Conservation (phyloP, 1,140 invertebrate species). For the Lepidurus arcticus region DNA sequence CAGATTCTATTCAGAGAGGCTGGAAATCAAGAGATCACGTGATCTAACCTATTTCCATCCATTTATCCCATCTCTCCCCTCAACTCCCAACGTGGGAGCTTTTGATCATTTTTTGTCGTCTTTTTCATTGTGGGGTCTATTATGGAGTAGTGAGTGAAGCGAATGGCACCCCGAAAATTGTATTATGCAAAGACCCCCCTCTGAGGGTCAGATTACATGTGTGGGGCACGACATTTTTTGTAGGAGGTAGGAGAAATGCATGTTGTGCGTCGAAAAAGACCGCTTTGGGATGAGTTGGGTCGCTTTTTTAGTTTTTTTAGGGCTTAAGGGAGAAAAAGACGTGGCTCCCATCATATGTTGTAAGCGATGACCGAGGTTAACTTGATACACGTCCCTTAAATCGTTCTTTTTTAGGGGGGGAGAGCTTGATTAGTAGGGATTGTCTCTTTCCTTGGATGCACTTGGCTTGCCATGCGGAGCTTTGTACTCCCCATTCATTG, state of each 20-base stretch:
- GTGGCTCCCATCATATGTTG: too few relatives aligned
- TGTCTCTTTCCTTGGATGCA: too few relatives aligned
- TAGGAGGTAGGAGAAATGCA: neutral
- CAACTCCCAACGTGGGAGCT: neutral
- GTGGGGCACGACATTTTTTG: neutral
- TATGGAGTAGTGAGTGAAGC: constrained; percentile 4
- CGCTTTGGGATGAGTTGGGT: neutral
- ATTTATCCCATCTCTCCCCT: too few relatives aligned
- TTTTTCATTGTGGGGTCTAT: neutral
- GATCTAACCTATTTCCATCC: neutral
- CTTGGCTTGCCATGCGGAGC: too few relatives aligned
- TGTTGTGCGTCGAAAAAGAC: neutral
- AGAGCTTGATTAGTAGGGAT: too few relatives aligned
- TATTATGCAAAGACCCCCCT: neutral
- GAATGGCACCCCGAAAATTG: neutral
- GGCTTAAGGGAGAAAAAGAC: too few relatives aligned
- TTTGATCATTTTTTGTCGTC: neutral
- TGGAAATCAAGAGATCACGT: neutral
- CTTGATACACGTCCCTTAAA: too few relatives aligned
- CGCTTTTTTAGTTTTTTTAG: too few relatives aligned
- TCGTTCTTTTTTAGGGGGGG: neutral
- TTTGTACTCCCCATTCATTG: too few relatives aligned
- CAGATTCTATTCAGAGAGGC: neutral
- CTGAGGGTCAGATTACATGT: constrained; percentile 12
- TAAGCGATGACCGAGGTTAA: too few relatives aligned